These are phyloP conservation scores for Melanotaenia nigrans DNA, from an alignment of 2,797 vertebrate genomes.

Conservation along the genomic window DNA sequence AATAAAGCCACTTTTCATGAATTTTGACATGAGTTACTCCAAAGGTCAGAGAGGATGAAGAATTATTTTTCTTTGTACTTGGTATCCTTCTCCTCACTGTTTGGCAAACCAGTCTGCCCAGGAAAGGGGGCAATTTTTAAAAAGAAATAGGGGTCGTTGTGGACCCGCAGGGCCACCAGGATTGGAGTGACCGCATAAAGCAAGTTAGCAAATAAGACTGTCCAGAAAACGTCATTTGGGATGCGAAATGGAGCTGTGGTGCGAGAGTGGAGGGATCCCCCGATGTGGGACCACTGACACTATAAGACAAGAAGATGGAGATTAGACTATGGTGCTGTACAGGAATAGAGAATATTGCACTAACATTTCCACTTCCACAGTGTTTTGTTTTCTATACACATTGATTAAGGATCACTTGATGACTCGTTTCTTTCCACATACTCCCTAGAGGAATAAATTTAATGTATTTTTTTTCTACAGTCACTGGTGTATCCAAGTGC, in stretches of 20 bases:
- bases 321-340: conserved; percentile 1
- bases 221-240: conserved; percentile 79
- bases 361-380: neutral
- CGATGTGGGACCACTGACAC: conserved; percentile 91
- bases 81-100: conserved; percentile 82
- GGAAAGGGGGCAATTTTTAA: conserved; percentile 60
- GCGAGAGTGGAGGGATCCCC: conserved; percentile 86
- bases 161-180: conserved; percentile 86
- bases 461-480: conserved; percentile 6
- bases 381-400: conserved; percentile 14
- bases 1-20: conserved; percentile 40
- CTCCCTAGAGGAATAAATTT: conserved; percentile 5
- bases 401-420: conserved; percentile 9
- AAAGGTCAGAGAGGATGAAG: conserved; percentile 28
- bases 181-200: conserved; percentile 82
- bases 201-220: conserved; percentile 82
- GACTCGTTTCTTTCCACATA: conserved; percentile 20
- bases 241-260: conserved; percentile 88
- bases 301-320: conserved; percentile 56
- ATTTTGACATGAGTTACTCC: conserved; percentile 30
- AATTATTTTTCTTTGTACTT: conserved; percentile 74
- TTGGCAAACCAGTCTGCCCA: conserved; percentile 70
- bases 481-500: conserved; percentile 38
- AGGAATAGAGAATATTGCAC: neutral
- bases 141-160: conserved; percentile 85